Evolutionary conservation across 2,888 invertebrate genomes (phyloP).

Genomic region (Amaurobius ferox): DNA sequence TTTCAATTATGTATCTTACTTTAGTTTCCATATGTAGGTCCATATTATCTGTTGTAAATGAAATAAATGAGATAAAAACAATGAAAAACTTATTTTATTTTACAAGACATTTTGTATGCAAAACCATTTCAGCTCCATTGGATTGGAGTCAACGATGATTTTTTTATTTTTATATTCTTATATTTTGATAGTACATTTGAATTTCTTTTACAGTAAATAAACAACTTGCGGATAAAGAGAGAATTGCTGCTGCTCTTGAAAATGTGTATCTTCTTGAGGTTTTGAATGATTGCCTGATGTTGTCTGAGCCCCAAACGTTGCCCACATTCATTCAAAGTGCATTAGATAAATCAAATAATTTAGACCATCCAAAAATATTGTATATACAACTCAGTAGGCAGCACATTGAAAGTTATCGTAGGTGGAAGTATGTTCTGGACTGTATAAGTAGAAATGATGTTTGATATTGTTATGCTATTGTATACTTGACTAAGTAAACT

Average conservation of each 20-base stretch:
- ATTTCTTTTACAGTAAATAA: constrained; percentile 86
- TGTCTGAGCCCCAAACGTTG: constrained; percentile 27
- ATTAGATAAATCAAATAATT: constrained; percentile 17
- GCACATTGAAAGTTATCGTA: constrained; percentile 54
- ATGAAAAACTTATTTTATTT: too few relatives aligned
- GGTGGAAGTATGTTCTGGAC: constrained; percentile 28
- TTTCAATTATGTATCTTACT: too few relatives aligned
- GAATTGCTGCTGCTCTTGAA: constrained; percentile 97
- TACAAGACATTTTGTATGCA: too few relatives aligned
- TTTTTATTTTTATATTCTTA: too few relatives aligned
- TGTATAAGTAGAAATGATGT: background rate
- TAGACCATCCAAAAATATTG: constrained; percentile 36
- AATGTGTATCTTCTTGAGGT: constrained; percentile 93
- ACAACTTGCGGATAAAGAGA: constrained; percentile 97
- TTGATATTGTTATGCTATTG: too few relatives aligned
- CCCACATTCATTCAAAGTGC: constrained; percentile 34
- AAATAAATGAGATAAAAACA: too few relatives aligned
- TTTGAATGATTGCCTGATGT: constrained; percentile 91
- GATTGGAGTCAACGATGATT: too few relatives aligned
- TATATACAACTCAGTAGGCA: constrained; percentile 52
- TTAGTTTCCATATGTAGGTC: too few relatives aligned
- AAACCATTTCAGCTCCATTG: too few relatives aligned
- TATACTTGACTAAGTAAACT: too few relatives aligned
- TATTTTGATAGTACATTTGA: too few relatives aligned
- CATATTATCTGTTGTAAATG: too few relatives aligned